These are phyloP conservation scores for Anagrus nilaparvatae DNA, from an alignment of 1,140 invertebrate species.

Conservation along the genomic window DNA sequence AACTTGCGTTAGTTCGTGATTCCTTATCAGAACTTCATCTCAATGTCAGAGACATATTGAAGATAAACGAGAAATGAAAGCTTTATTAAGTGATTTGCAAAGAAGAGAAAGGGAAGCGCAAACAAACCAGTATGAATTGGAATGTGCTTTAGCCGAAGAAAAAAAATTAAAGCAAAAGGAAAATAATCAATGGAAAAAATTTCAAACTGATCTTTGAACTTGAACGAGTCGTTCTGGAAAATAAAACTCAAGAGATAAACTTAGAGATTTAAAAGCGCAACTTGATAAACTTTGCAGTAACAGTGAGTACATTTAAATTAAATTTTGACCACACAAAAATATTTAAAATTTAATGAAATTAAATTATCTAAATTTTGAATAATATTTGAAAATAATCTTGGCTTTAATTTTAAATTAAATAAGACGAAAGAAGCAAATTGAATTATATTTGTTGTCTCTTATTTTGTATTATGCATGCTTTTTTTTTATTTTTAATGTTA, in stretches of 20 bases:
- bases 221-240: slow-evolving; percentile 72
- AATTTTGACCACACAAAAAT: too few species aligned
- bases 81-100: slow-evolving; percentile 56
- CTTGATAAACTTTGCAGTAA: slow-evolving; percentile 59
- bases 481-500: slow-evolving; percentile 16
- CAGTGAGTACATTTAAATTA: slow-evolving; percentile 44
- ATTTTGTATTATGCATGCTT: too few species aligned
- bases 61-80: slow-evolving; percentile 62
- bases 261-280: slow-evolving; percentile 64
- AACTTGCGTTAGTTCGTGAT: slow-evolving; percentile 64
- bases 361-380: too few species aligned
- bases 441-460: too few species aligned
- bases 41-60: slow-evolving; percentile 65
- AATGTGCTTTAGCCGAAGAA: slow-evolving; percentile 49
- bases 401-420: too few species aligned
- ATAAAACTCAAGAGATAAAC: slow-evolving; percentile 69
- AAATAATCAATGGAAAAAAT: slow-evolving; percentile 84
- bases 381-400: too few species aligned
- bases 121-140: slow-evolving; percentile 42
- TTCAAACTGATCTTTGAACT: slow-evolving; percentile 82
- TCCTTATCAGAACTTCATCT: slow-evolving; percentile 61
- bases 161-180: slow-evolving; percentile 49
- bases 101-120: slow-evolving; percentile 52
- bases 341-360: too few species aligned
- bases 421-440: too few species aligned